Evolutionary conservation across 30 jellyfish, hydroid and myxozoan genomes (phyloP).

Genomic region (Rhopilema esculentum): DNA sequence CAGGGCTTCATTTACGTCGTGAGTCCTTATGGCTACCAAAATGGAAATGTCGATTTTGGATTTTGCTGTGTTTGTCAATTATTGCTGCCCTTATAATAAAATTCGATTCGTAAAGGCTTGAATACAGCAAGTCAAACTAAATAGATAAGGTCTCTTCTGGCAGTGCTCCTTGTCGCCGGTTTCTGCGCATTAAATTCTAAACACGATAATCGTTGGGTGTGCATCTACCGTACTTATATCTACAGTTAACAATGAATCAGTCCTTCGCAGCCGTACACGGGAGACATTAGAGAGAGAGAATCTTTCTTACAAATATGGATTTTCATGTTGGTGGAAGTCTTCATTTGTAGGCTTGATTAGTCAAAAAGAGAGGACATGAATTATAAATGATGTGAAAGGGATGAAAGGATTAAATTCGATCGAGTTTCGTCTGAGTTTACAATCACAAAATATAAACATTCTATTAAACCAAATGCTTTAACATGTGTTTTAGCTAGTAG

Average conservation of each 20-base stretch:
- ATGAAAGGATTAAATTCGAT: constrained; percentile 5
- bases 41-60: no score
- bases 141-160: no score
- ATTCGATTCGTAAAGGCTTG: not conserved
- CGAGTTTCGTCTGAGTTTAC: constrained; percentile 23
- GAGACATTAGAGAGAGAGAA: no score
- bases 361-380: constrained; percentile 12
- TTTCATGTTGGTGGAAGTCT: not conserved
- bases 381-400: constrained; percentile 29
- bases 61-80: no score
- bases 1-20: no score
- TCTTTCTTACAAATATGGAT: no score
- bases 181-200: not conserved
- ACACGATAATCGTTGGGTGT: not conserved
- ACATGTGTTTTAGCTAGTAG: no score
- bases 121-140: not conserved
- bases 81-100: not conserved
- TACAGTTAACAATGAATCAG: no score
- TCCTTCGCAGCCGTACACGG: no score
- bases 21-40: no score
- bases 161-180: not conserved
- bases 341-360: constrained; percentile 1
- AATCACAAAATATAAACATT: not conserved
- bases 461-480: no score
- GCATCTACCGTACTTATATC: no score